These are phyloP conservation scores for Threskiornis aethiopicus DNA, from an alignment of 2,797 vertebrate genomes.

Conservation along the genomic window DNA sequence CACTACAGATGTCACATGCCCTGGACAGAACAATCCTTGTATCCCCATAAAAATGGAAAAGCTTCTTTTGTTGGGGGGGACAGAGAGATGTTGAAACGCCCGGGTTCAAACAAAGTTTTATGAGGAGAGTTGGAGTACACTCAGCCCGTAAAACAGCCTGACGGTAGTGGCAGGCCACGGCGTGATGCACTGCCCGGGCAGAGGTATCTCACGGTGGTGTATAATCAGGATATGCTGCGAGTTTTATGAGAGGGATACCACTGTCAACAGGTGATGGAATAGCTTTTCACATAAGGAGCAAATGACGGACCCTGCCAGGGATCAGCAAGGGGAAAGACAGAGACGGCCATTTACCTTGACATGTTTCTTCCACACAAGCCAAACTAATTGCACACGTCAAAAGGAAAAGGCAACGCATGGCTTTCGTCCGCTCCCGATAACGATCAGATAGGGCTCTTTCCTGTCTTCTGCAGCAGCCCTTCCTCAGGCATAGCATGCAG, in stretches of 20 bases:
- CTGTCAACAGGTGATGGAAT: conserved; percentile 61
- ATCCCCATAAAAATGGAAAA: background rate
- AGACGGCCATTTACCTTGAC: background rate
- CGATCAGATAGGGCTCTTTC: conserved; percentile 69
- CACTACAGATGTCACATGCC: background rate
- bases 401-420: conserved; percentile 52
- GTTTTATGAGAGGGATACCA: conserved; percentile 45
- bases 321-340: background rate
- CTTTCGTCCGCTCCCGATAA: conserved; percentile 55
- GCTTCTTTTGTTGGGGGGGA: background rate
- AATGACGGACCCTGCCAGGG: conserved; percentile 68
- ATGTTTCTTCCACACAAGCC: conserved; percentile 36
- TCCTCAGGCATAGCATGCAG: conserved; percentile 33
- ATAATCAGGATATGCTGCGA: background rate
- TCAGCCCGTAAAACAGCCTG: conserved; percentile 33
- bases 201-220: background rate
- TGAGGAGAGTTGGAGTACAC: conserved; percentile 40
- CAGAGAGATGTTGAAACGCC: background rate
- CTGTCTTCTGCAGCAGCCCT: conserved; percentile 39
- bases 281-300: background rate
- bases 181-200: background rate
- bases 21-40: background rate
- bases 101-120: conserved; percentile 62
- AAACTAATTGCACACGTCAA: conserved; percentile 51
- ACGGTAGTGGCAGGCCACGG: background rate